These are phyloP conservation scores for Pandemis corylana DNA, from an alignment of 2,888 invertebrate species.

Conservation along the genomic window DNA sequence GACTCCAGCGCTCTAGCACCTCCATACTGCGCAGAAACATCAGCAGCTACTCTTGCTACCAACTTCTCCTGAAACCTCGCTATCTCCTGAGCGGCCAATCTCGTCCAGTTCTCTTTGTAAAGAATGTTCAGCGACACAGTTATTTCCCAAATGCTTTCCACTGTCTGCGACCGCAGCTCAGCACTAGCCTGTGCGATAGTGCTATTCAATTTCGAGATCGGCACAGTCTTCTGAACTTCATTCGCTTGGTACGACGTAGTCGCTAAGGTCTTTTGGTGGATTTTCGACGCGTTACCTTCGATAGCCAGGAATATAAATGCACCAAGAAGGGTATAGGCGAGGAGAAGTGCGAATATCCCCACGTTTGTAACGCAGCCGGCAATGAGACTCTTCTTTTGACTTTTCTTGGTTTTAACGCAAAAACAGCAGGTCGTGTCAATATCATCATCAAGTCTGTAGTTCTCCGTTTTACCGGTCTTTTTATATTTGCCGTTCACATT, in stretches of 20 bases:
- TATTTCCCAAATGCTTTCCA: conserved; percentile 97
- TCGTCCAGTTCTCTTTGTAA: conserved; percentile 95
- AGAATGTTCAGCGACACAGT: conserved; percentile 94
- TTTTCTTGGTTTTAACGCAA: conserved; percentile 79
- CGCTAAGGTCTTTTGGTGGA: conserved; percentile 81
- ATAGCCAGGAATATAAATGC: conserved; percentile 94
- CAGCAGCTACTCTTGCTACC: conserved; percentile 90
- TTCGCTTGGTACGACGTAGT: conserved; percentile 78
- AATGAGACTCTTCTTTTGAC: conserved; percentile 77
- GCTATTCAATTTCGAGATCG: conserved; percentile 68
- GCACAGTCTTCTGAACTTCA: conserved; percentile 67
- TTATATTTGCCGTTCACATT: conserved; percentile 78
- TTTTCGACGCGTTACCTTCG: conserved; percentile 87
- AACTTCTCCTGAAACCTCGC: conserved; percentile 92
- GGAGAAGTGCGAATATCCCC: conserved; percentile 91
- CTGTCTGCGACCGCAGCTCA: conserved; percentile 85
- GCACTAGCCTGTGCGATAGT: conserved; percentile 76
- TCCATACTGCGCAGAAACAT: conserved; percentile 86
- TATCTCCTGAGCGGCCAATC: conserved; percentile 89
- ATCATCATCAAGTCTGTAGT: conserved; percentile 70
- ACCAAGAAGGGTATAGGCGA: conserved; percentile 90
- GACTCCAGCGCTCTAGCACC: conserved; percentile 78
- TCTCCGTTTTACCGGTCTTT: conserved; percentile 74
- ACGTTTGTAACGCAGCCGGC: conserved; percentile 92
- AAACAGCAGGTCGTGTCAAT: conserved; percentile 78